A percentile compares a stretch with the other conserved stretches of the same genome.
These are phyloP conservation scores for Dynastes maya DNA, from an alignment of 2,888 invertebrate genomes.

Conservation along the genomic window DNA sequence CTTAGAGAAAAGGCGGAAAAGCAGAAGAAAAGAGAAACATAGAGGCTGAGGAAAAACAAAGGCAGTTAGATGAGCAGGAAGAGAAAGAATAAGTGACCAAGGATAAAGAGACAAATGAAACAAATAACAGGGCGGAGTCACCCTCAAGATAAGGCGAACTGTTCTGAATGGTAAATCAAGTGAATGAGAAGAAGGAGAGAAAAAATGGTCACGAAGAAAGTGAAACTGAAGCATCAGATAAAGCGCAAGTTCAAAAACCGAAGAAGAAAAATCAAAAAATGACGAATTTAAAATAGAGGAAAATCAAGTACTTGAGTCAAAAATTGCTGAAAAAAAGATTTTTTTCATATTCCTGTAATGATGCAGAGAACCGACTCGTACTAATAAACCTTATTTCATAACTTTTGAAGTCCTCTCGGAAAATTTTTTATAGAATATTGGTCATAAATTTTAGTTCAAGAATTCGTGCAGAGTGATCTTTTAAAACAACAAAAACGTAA, in stretches of 20 bases:
- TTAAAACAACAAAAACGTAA: slow-evolving; percentile 90
- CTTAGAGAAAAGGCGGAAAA: slow-evolving; percentile 76
- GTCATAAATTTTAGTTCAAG: slow-evolving; percentile 91
- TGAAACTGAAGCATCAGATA: slow-evolving; percentile 71
- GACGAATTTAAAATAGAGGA: slow-evolving; percentile 60
- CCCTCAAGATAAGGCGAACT: slow-evolving; percentile 53
- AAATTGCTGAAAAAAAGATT: slow-evolving; percentile 56
- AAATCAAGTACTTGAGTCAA: slow-evolving; percentile 60
- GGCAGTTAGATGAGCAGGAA: slow-evolving; percentile 60
- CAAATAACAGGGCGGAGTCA: slow-evolving; percentile 53
- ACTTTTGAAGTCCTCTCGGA: slow-evolving; percentile 90
- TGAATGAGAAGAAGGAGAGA: slow-evolving; percentile 75
- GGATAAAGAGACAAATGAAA: slow-evolving; percentile 41
- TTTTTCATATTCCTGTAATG: slow-evolving; percentile 63
- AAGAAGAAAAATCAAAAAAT: slow-evolving; percentile 55
- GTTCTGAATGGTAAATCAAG: slow-evolving; percentile 70
- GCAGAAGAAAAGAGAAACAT: slow-evolving; percentile 72
- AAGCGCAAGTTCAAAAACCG: slow-evolving; percentile 69
- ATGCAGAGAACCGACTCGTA: slow-evolving; percentile 18
- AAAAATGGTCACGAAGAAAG: slow-evolving; percentile 70
- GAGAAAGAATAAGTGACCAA: slow-evolving; percentile 46
- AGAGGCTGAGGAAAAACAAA: slow-evolving; percentile 63
- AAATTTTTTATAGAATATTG: slow-evolving; percentile 94
- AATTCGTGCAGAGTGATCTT: slow-evolving; percentile 94
- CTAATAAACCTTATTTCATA: slow-evolving; percentile 73